These are phyloP conservation scores for Rhynchotus rufescens DNA, from an alignment of 2,797 vertebrate species.

Conservation along the genomic window DNA sequence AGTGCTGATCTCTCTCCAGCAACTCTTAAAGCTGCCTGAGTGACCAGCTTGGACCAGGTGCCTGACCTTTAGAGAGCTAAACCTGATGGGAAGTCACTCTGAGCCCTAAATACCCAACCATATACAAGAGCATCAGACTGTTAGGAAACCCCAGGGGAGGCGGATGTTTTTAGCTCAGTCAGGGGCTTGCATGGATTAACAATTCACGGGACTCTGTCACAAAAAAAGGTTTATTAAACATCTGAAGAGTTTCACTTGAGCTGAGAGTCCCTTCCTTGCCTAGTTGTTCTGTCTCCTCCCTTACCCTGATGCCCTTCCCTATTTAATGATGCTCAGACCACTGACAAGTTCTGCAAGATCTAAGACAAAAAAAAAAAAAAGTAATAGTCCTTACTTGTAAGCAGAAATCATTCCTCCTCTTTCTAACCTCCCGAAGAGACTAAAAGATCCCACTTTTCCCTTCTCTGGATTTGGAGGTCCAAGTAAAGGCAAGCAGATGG, in stretches of 20 bases:
- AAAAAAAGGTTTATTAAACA: background rate
- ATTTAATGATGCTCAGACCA: fast-evolving
- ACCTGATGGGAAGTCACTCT: background rate
- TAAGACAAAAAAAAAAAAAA: background rate
- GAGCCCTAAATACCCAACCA: background rate
- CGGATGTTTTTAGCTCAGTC: background rate
- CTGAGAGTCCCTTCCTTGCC: background rate
- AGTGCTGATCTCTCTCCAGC: background rate
- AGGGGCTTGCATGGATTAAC: background rate
- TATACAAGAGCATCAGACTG: fast-evolving
- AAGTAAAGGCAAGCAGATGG: background rate
- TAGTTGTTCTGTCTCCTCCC: background rate
- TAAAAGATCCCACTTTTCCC: background rate
- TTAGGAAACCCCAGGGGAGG: background rate
- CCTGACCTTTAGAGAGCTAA: background rate
- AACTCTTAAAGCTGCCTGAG: background rate
- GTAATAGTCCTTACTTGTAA: background rate
- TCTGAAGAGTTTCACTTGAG: no score
- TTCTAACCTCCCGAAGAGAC: background rate
- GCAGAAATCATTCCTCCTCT: background rate
- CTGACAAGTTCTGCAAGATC: background rate
- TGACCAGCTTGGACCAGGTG: background rate
- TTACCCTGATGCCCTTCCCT: background rate
- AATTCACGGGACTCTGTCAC: background rate
- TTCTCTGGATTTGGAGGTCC: background rate